phyloP scores from a whole-genome alignment of 2,888 invertebrate genomes.

The Coenonympha glycerion region DNA sequence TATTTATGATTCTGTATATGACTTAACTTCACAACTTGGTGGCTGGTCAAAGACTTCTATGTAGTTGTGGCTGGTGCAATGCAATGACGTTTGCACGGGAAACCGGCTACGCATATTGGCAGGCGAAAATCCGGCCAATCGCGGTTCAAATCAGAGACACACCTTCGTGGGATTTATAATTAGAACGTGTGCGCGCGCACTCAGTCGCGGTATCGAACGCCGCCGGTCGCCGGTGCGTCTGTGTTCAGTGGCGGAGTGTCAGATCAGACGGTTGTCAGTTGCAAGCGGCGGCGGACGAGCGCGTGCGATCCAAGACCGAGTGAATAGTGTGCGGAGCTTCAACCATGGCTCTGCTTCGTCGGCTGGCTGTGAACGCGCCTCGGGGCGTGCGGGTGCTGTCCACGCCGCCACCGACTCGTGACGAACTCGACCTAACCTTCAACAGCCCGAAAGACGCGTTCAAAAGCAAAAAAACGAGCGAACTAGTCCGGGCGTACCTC shows the following conservation, averaged over 20 bases:
- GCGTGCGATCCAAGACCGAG: slow-evolving; percentile 49
- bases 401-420: slow-evolving; percentile 52
- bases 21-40: neutral
- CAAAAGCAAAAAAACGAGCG: slow-evolving; percentile 95
- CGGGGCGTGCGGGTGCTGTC: slow-evolving; percentile 53
- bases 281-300: slow-evolving; percentile 49
- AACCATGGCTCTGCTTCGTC: slow-evolving; percentile 66
- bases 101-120: slow-evolving; percentile 35
- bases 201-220: slow-evolving; percentile 59
- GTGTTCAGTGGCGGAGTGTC: slow-evolving; percentile 38
- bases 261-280: slow-evolving; percentile 46
- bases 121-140: slow-evolving; percentile 46
- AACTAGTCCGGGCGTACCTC: slow-evolving; percentile 90
- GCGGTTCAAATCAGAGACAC: slow-evolving; percentile 50
- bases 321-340: slow-evolving; percentile 48
- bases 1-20: too few species aligned
- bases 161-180: slow-evolving; percentile 69
- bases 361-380: slow-evolving; percentile 58
- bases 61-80: too few species aligned
- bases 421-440: slow-evolving; percentile 89
- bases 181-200: slow-evolving; percentile 68
- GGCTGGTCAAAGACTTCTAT: too few species aligned
- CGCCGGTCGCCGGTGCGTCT: slow-evolving; percentile 50
- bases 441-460: slow-evolving; percentile 93
- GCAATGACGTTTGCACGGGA: slow-evolving; percentile 23